Evolutionary conservation across 2,797 vertebrate genomes (phyloP), one percentile per base, ranked within the genome.

Genomic region (Eptatretus atami): DNA sequence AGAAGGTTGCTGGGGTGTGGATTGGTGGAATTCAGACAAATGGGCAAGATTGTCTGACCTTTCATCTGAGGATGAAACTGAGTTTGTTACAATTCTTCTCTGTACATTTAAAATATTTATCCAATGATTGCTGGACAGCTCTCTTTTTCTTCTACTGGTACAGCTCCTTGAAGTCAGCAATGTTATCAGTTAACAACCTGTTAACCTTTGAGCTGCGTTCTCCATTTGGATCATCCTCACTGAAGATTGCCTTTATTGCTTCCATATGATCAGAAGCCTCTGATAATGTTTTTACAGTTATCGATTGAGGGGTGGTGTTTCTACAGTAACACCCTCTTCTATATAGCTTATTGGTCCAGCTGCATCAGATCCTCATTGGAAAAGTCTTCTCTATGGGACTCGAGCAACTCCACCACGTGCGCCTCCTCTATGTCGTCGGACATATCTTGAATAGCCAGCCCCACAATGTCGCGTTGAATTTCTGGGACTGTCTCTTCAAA

Each of bases 151-250:
- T 57, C 54, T 57, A 57, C 55, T 10, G 55, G 55, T 60, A 60
- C 55, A 60, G 55, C 55, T 60, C 55, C 55, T 60, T 60, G 55
- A 15, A 60, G 55, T 24, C 8, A 11, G 55, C 15, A 60, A 60
- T 60, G 55, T 11, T 24, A 60, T 24, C 11, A 2, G 55, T 60
- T 60, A 15, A 60, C 24, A 24, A 15, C 55, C 6, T 60, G 55
- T 60, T 11, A 9, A 60, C 55, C 24, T 9, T 60, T 15, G 55
- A 60, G 55, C 55, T 60, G 55, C 55, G 11, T 60, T 60, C 55
- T 60, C 55, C 11, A 24, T 60, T 60, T 60, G 55, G 55, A 60
- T 60, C 55, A 60, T 60, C 55, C 15, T 60, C 55, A 9, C 55
- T 60, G 55, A 60, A 15, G 55, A 60, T 60, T 15, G 15, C 55